Evolutionary conservation across 2,113 vertebrate species (phyloP), one percentile per base, ranked within the genome.

Genomic region (Bungarus multicinctus): DNA sequence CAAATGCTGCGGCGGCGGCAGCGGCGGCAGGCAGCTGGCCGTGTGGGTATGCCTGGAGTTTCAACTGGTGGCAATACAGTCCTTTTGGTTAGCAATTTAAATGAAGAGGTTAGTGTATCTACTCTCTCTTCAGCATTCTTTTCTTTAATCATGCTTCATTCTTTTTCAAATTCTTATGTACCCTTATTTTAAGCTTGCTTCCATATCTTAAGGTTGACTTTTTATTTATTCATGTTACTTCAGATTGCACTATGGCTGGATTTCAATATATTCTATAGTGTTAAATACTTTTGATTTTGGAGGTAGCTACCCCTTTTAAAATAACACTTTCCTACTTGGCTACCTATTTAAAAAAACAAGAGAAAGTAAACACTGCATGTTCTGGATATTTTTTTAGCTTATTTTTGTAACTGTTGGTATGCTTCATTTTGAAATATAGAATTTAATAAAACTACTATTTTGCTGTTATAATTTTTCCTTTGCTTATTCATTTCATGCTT

Each of bases 51-150:
- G 92, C 98, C 98, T 94, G 99, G 99, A 96, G 98, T 99, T 96
- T 96, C 98, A 14, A 97, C 98, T 94, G 97, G 97, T 97, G 97
- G 98, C 96, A 98, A 98, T 55, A 99, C 98, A 60, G 99, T 99
- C 93, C 98, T 99, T 85, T 98, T 99, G 96, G 99, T 99, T 97
- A 99, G 99, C 98, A 99, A 99, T 98, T 98, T 99, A 94, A 99
- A 99, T 47, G 99, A 99, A 98, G 99, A 99, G 99, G 99, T 99
- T 96, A 98, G 99, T 99, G 94, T 98, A 96, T 96, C 93, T 57
- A 90, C 93, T 95, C 88, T 54, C 89, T 93, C 18, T 20, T 43
- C 74, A 81, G 74, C 87, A n/a, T 64, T 55, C 69, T 57, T 6
- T 8, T 12, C 86, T 39, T 47, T 90, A 92, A 92, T 89, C 95